Conservation (phyloP, 2,113 vertebrate genomes). For the Ageneiosus marmoratus region DNA sequence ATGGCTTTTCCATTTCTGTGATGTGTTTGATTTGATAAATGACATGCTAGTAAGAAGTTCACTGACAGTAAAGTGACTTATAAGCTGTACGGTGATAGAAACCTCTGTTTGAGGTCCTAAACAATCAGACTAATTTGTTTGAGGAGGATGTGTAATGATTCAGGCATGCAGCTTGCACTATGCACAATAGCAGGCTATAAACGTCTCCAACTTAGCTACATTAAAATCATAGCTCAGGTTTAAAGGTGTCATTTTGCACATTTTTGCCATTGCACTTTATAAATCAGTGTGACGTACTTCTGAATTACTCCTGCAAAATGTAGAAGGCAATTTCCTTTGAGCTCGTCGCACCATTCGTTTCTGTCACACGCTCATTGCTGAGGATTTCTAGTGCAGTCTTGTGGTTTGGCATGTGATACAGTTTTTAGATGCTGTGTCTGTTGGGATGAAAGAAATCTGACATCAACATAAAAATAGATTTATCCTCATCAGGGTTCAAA, state of each 20-base stretch:
- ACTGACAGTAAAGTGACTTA: not conserved
- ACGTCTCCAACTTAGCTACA: not conserved
- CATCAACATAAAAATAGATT: not conserved
- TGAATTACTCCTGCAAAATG: not conserved
- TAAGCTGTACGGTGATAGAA: not conserved
- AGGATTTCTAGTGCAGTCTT: not conserved
- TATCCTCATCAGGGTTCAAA: not conserved
- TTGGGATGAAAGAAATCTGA: not conserved
- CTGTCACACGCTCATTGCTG: not conserved
- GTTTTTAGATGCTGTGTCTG: not conserved
- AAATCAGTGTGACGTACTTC: not conserved
- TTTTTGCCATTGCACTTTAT: not conserved
- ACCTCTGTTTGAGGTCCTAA: not conserved
- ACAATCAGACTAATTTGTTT: not conserved
- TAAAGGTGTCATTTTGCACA: not conserved
- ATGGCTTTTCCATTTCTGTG: not conserved
- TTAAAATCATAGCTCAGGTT: not conserved
- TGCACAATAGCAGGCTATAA: not conserved
- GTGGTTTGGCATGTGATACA: not conserved
- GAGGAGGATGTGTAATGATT: not conserved
- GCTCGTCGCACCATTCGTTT: not conserved
- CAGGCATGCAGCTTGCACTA: not conserved
- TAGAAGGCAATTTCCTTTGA: conserved; percentile 8
- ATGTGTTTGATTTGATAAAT: not conserved
- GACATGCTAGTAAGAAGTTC: not conserved